Evolutionary conservation across 1,140 invertebrate species (phyloP).

Genomic region (Megathymus violae): DNA sequence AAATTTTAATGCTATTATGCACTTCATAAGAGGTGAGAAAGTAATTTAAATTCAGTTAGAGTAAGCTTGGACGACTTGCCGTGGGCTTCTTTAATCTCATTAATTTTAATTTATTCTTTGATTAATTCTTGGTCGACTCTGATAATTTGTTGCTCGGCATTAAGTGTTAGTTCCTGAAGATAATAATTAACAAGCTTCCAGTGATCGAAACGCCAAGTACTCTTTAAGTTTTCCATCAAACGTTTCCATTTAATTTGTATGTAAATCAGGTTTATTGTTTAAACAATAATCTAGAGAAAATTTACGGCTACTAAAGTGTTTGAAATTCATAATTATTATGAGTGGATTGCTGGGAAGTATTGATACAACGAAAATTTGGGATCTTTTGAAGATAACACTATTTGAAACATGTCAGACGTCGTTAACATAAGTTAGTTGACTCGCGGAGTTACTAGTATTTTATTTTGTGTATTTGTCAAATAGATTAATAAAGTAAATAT

Average conservation of each 20-base stretch:
- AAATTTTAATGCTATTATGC: slow-evolving; percentile 78
- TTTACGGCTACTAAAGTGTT: background rate
- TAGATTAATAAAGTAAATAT: too few relatives aligned
- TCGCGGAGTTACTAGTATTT: too few relatives aligned
- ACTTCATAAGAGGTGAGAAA: slow-evolving; percentile 74
- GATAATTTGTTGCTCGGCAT: slow-evolving; percentile 52
- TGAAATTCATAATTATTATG: background rate
- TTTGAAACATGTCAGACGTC: too few relatives aligned
- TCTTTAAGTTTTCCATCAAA: slow-evolving; percentile 9
- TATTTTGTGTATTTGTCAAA: too few relatives aligned
- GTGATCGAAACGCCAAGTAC: slow-evolving; percentile 10
- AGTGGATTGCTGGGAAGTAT: too few relatives aligned
- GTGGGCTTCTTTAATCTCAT: slow-evolving; percentile 76
- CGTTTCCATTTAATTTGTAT: slow-evolving; percentile 20
- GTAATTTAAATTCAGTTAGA: slow-evolving; percentile 80
- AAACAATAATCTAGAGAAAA: too few relatives aligned
- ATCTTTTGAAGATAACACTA: too few relatives aligned
- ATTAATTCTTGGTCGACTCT: slow-evolving; percentile 68
- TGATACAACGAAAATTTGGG: too few relatives aligned
- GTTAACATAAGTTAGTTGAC: too few relatives aligned
- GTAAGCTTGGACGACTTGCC: slow-evolving; percentile 58
- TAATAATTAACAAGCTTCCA: slow-evolving; percentile 30
- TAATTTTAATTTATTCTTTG: slow-evolving; percentile 80
- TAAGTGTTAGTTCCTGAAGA: slow-evolving; percentile 23
- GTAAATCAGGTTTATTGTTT: slow-evolving; percentile 14